Base-by-base conservation (phyloP, 1,140 invertebrate species). In the Drosophila nigrodunni region DNA sequence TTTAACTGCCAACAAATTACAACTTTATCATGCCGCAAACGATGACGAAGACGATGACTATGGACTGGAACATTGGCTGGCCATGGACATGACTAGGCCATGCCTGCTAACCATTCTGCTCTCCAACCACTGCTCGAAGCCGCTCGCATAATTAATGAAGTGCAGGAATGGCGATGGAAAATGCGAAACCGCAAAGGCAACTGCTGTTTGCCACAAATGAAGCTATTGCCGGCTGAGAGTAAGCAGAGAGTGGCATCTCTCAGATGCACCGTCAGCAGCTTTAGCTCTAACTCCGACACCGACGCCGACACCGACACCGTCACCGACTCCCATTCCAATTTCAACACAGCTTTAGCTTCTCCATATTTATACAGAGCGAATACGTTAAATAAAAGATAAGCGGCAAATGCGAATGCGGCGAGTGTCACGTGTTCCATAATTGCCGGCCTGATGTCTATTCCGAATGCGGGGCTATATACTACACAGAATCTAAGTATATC, bases 1-100 rank as follows among this genome's bases (percentile, higher is more conserved):
- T 88, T 89, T 88, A 88, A 88, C 80, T 89, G 80, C 85, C 85
- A 88, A 88, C 85, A 89, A 88, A 89, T 88, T 89, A 88, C 85
- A 88, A 88, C 85, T 88, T 88, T 88, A 88, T 88, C 85, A 89
- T 85, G 85, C 80, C 80, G 83, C 85, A 80, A 82, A 88, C 80
- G 74, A 83, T 80, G 76, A 65, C 52, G 58, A 34, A 25, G 44
- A 30, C 50, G 55, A 41, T 59, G 72, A 72, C 25, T 4, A 30
- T 30, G 25, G 25, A 30, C 58, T 62, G 37, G 44, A 74, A 58
- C 76, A 74, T 74, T 60, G 70, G 61, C 52, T 70, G 68, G 47
- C 60, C 67, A 72, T 60, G 37, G 11, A 59, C 72, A 74, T 75
- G 59, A 25, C 25, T 25, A 25, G 25, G 11, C 41, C 41, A 43